Base-by-base conservation (phyloP, 2,797 vertebrate species). In the Gallinago solitaria region DNA sequence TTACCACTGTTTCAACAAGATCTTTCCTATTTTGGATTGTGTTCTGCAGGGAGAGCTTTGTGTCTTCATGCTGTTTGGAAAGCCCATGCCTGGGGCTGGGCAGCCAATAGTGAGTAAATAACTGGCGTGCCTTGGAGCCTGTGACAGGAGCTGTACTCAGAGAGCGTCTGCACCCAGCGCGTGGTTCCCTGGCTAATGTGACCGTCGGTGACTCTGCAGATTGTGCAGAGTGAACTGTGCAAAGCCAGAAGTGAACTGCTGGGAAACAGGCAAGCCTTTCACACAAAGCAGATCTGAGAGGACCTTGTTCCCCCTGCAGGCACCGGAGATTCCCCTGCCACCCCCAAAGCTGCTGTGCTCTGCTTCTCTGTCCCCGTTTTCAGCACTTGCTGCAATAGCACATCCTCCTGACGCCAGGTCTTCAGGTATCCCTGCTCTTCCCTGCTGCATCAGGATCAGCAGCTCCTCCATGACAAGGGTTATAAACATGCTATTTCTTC, bases 91-190 rank as follows among this genome's bases (percentile, higher is more conserved):
- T 89, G 39, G 15, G 24, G 59, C 60, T 51, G 50, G 67, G 83
- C 61, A 95, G 91, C 90, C 86, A 88, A 28, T 91, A 89, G 81
- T 39, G 57, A 93, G 54, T 54, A 90, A 90, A 73, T 93, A 93
- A 82, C 74, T 88, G 32, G 11, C 8, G 1, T 88, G 73, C 69
- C 89, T 82, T 50, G 54, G 81, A 90, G 70, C 76, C 64, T 87
- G 83, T 83, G 94, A 91, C 53, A 74, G 83, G 82, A 88, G 65
- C 82, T 90, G 37, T 30, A 74, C 51, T 3, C 76, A 50, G 65
- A 21, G 16, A 63, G 5, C 11, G 33, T 61, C 64, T 79, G 68
- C 28, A 76, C 33, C 7, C 64, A 93, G 41, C 74, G 57, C 3
- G 2, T 45, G 54, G 59, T 27, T 68, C 53, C n/a, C 43, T 81